Conservation (phyloP, 2,797 vertebrate species). For the Ammospiza maritima region DNA sequence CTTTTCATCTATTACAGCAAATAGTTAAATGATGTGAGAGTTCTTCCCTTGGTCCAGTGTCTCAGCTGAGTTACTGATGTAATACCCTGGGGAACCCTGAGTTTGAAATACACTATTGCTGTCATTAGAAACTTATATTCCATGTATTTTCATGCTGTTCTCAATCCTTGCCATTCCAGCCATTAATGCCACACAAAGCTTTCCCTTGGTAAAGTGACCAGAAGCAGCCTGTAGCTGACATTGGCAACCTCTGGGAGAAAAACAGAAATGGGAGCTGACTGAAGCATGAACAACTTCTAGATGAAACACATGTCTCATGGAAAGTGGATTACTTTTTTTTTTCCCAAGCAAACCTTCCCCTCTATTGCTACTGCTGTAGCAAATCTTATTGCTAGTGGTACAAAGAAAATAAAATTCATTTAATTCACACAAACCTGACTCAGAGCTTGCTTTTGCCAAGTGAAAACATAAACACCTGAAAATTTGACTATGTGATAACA, state of each 20-base stretch:
- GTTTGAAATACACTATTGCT: slow-evolving; percentile 30
- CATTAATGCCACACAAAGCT: slow-evolving; percentile 4
- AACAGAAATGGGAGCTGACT: background rate
- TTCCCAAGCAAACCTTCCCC: background rate
- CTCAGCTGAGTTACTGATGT: slow-evolving; percentile 41
- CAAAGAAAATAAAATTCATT: background rate
- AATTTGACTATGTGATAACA: background rate
- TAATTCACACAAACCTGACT: background rate
- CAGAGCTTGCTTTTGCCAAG: background rate
- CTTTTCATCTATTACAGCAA: background rate
- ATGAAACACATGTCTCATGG: background rate
- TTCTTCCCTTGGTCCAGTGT: background rate
- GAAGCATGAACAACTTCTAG: background rate
- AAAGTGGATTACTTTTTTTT: background rate
- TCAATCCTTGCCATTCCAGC: background rate
- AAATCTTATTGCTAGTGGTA: background rate
- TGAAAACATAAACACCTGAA: background rate
- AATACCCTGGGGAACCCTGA: slow-evolving; percentile 27
- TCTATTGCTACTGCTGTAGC: background rate
- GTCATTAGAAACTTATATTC: slow-evolving; percentile 5
- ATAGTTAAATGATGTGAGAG: slow-evolving; percentile 9
- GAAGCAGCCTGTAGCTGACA: background rate
- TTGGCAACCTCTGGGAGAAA: background rate
- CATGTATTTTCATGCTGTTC: background rate
- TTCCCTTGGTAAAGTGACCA: slow-evolving; percentile 57